A percentile compares a stretch with the other conserved stretches of the same genome.
Evolutionary conservation across 2,797 vertebrate genomes (phyloP).

Genomic region (Platyrinchus mystaceus): DNA sequence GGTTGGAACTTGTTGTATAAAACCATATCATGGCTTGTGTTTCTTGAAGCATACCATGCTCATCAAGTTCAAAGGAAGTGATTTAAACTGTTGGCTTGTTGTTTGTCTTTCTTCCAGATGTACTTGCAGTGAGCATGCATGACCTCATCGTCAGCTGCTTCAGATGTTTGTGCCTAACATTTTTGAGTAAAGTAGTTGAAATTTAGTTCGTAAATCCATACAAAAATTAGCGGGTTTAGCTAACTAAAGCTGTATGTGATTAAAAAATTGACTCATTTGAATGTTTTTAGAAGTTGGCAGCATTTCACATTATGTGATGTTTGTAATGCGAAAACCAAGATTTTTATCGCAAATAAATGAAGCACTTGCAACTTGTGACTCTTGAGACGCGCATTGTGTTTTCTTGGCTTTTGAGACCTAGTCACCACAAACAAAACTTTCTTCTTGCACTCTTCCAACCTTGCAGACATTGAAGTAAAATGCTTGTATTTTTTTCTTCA

Average conservation of each 20-base stretch:
- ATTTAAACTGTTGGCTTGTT: neutral
- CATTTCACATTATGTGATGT: neutral
- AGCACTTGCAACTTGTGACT: neutral
- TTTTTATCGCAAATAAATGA: neutral
- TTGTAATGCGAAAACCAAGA: neutral
- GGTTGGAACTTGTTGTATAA: neutral
- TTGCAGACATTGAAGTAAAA: neutral
- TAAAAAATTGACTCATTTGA: neutral
- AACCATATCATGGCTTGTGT: neutral
- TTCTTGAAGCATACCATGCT: neutral
- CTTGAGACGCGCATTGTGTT: neutral
- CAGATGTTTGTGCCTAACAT: neutral
- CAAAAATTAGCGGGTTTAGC: neutral
- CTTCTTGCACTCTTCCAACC: neutral
- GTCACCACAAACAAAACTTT: neutral
- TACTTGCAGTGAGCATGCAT: neutral
- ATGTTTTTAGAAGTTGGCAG: neutral
- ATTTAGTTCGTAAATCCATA: neutral
- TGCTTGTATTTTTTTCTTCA: neutral
- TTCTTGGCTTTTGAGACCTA: neutral
- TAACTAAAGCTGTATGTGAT: neutral
- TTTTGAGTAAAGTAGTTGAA: conserved; percentile 10
- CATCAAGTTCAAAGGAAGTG: neutral
- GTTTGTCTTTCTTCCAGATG: neutral
- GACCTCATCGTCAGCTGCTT: neutral